Evolutionary conservation across 2,888 invertebrate genomes (phyloP), one percentile per base, ranked within the genome.

Genomic region (Hirtodrosophila cameraria): DNA sequence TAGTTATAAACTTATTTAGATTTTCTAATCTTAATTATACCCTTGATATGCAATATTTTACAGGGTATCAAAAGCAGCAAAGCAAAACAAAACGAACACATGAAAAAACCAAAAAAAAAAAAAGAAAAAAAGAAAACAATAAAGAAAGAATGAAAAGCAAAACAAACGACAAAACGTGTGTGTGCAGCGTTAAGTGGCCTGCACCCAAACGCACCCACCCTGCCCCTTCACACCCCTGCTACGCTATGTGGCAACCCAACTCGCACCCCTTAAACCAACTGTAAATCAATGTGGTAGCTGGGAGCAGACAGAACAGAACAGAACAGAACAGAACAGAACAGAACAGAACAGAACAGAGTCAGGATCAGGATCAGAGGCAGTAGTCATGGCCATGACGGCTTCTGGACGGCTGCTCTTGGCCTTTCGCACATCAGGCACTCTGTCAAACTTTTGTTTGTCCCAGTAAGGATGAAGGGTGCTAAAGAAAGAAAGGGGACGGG

Each of bases 341-440:
- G 12, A 28, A 30, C 28, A 28, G n/a, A 11, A 18, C 42, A 13
- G 12, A 12, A 23, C 9, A 13, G 16, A 13, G 11, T 8, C n/a
- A 12, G 5, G 9, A 8, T n/a, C 33, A 7, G 27, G 31, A 2
- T 0, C 25, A 12, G 7, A 16, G 30, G 9, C 41, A 50, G 53
- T 35, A 48, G 58, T 46, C 65, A 72, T 73, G 70, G 48, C 41
- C 70, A 57, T 73, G 70, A 70, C 61, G 74, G 74, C 74, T 70
- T 60, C 59, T 54, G 64, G 59, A 59, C 60, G 54, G 45, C 67
- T 86, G 80, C 80, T 81, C 84, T 75, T 81, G 80, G 86, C 80
- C 80, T 86, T 83, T 81, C 86, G 69, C 84, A 81, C 71, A 67
- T 76, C 75, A 78, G 71, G 78, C 86, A 80, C 80, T 83, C 86